Conservation (phyloP, 1,140 invertebrate species). For the Trachymyrmex cornetzi region DNA sequence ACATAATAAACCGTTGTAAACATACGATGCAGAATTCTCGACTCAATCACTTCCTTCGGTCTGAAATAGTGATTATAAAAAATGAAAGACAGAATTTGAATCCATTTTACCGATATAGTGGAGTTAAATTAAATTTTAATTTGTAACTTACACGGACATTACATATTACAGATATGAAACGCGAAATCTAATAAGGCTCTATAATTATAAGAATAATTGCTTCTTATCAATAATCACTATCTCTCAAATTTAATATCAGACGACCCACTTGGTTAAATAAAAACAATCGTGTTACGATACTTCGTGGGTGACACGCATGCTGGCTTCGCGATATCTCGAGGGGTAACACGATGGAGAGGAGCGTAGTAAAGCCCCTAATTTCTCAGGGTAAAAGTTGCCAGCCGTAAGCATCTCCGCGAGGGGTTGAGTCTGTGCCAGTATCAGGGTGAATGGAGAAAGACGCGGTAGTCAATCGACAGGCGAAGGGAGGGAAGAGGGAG, state of each 20-base stretch:
- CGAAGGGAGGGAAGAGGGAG: constrained; percentile 77
- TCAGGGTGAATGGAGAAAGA: constrained; percentile 70
- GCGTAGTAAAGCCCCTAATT: constrained; percentile 85
- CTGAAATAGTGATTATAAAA: neutral
- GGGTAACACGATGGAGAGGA: constrained; percentile 68
- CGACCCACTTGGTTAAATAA: constrained; percentile 36
- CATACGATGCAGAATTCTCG: constrained; percentile 45
- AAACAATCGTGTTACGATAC: constrained; percentile 17
- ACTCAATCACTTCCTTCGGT: neutral
- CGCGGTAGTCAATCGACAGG: constrained; percentile 84
- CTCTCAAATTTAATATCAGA: neutral
- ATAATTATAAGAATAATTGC: neutral
- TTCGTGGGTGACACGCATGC: constrained; percentile 49
- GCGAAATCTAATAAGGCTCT: neutral
- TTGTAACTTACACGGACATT: neutral
- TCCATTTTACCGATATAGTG: neutral
- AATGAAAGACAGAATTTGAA: neutral
- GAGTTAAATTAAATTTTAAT: constrained; percentile 5
- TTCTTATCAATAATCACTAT: neutral
- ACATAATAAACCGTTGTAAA: constrained; percentile 75
- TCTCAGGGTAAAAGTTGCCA: constrained; percentile 85
- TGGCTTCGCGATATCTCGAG: constrained; percentile 64
- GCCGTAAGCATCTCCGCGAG: constrained; percentile 81
- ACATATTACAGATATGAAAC: neutral
- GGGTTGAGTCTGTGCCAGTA: constrained; percentile 65